Base-by-base conservation (phyloP, 2,113 vertebrate genomes). In the Ceyx cyanopectus region DNA sequence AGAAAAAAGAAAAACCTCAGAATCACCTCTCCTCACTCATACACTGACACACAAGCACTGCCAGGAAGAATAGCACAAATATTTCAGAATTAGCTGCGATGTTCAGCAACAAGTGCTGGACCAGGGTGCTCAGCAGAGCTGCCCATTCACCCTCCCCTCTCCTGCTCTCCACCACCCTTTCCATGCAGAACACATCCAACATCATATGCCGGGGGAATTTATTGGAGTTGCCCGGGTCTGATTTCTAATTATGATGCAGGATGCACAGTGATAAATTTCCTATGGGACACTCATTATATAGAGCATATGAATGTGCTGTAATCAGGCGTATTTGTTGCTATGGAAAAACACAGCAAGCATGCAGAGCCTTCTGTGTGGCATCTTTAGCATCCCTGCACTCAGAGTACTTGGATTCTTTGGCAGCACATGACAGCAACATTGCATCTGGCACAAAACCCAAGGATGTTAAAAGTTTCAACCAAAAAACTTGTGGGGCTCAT, bases 311-410 rank as follows among this genome's bases (percentile, higher is more conserved):
- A 95, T 95, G 92, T 93, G 89, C 92, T 91, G 95, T 97, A 97
- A 97, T 97, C 97, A 96, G 90, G 96, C 95, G 45, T 93, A 81
- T 97, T 97, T 96, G 96, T 97, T 97, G 96, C 96, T 97, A 96
- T 94, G 96, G 97, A 92, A 95, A 95, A 96, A 66, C 91, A 93
- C 85, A 94, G 94, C 70, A 95, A 89, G 87, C 91, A 95, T 21
- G 91, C 82, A 83, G 82, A 90, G 86, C 92, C 91, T 94, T 93
- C 89, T 94, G 93, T 91, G 94, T 95, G 95, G 96, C 89, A 94
- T 91, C 95, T 89, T 80, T 62, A 75, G 85, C 14, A 58, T 56
- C 90, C 85, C 83, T 61, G 73, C 82, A 58, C 90, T 80, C 2
- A 1, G 41, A 87, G 63, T 37, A 19, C 74, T 81, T 14, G 1